Conservation (phyloP, 2,113 vertebrate genomes). For the Oplegnathus fasciatus region DNA sequence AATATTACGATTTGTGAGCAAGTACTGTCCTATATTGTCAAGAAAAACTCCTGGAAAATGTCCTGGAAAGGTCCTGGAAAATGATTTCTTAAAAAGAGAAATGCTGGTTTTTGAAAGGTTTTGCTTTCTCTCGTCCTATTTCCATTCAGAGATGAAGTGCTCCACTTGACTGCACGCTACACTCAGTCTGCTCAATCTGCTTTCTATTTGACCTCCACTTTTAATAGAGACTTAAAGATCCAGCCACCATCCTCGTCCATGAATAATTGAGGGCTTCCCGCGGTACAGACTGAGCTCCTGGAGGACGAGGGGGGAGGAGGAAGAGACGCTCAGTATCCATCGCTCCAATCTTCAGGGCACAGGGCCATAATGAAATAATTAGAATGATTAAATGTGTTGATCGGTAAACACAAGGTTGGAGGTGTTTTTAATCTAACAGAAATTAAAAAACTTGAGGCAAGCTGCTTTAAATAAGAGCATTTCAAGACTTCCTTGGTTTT, state of each 20-base stretch:
- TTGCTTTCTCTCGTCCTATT: conserved; percentile 8
- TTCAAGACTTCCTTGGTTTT: neutral
- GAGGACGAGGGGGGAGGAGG: conserved; percentile 49
- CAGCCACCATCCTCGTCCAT: conserved; percentile 58
- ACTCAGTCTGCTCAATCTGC: conserved; percentile 37
- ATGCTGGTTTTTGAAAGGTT: neutral
- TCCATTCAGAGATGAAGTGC: conserved; percentile 8
- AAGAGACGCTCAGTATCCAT: conserved; percentile 37
- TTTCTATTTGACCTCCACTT: conserved; percentile 65
- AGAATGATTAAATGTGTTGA: conserved; percentile 43
- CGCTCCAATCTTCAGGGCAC: conserved; percentile 26
- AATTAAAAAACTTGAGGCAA: neutral
- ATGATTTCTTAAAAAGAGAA: too few relatives aligned
- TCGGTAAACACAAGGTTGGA: conserved; percentile 12
- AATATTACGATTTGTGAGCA: too few relatives aligned
- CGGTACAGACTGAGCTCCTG: conserved; percentile 51
- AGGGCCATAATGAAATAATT: conserved; percentile 38
- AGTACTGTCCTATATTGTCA: too few relatives aligned
- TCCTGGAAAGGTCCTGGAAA: too few relatives aligned
- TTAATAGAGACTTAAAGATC: conserved; percentile 67
- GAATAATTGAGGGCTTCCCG: conserved; percentile 77
- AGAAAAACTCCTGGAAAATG: too few relatives aligned
- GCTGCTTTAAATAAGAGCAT: conserved; percentile 1
- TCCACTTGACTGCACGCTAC: conserved; percentile 35
- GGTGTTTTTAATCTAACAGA: conserved; percentile 8